phyloP scores from a whole-genome alignment of 2,888 invertebrate species.

The Heliconius ethilla region DNA sequence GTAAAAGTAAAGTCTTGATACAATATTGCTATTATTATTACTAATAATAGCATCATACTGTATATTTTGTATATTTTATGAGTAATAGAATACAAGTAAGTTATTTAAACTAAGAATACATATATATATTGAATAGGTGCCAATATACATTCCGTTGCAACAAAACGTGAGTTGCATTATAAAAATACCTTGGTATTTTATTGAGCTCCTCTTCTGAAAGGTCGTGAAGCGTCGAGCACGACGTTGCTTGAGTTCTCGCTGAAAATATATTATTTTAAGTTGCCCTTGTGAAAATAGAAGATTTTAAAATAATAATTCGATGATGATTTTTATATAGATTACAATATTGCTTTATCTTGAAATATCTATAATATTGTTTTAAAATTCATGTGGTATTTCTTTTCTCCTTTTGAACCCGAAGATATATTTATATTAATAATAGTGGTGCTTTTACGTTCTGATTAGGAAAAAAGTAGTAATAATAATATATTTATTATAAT shows the following conservation, averaged over 20 bases:
- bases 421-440: background rate
- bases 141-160: conserved; percentile 29
- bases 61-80: background rate
- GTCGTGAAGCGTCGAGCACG: conserved; percentile 79
- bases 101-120: conserved; percentile 20
- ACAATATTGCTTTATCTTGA: background rate
- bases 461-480: background rate
- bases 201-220: conserved; percentile 75
- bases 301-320: conserved; percentile 22
- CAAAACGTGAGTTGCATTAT: conserved; percentile 30
- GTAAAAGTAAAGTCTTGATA: background rate
- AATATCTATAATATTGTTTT: background rate
- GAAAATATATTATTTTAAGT: conserved; percentile 45
- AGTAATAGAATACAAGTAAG: conserved; percentile 1
- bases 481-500: background rate
- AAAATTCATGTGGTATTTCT: background rate
- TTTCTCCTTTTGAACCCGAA: background rate
- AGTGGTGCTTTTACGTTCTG: background rate
- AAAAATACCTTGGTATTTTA: conserved; percentile 75
- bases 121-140: conserved; percentile 25
- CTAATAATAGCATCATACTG: background rate
- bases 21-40: background rate
- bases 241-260: conserved; percentile 79
- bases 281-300: background rate
- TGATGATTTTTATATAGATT: background rate